These are phyloP conservation scores for Enteromius thamalakanensis DNA, from an alignment of 2,797 vertebrate species.

Conservation along the genomic window DNA sequence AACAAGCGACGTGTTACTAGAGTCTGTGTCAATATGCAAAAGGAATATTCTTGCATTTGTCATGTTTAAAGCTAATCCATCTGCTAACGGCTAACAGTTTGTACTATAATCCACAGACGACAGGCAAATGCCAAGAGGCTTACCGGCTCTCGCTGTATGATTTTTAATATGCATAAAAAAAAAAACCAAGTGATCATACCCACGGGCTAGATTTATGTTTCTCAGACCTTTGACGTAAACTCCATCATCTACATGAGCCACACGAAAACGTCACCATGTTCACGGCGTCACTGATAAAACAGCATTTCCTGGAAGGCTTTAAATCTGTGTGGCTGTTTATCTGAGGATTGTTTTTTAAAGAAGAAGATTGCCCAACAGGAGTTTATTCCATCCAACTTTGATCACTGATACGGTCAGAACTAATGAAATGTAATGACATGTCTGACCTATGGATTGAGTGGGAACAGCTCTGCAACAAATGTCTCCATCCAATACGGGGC, in stretches of 20 bases:
- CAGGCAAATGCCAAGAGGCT: constrained; percentile 45
- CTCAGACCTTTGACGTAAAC: constrained; percentile 58
- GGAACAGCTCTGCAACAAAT: constrained; percentile 16
- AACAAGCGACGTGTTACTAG: not conserved
- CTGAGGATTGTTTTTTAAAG: not conserved
- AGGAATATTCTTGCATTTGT: constrained; percentile 15
- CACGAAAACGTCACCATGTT: not conserved
- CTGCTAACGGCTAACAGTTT: constrained; percentile 44
- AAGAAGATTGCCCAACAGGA: not conserved
- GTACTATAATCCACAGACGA: constrained; percentile 31
- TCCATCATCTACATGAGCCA: constrained; percentile 14
- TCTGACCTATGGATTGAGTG: constrained; percentile 25
- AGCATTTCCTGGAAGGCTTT: not conserved
- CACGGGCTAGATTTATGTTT: constrained; percentile 25
- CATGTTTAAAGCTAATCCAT: constrained; percentile 46
- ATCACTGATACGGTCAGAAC: not conserved
- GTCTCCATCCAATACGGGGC: constrained; percentile 6
- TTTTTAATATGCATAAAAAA: constrained; percentile 44
- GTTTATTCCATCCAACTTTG: not conserved
- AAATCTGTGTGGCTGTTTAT: not conserved
- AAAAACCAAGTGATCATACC: constrained; percentile 38
- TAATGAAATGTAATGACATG: constrained; percentile 15
- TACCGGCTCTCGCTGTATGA: constrained; percentile 18
- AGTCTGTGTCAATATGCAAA: constrained; percentile 28
- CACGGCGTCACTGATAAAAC: not conserved